Base-by-base conservation (phyloP, 2,797 vertebrate genomes). In the Podargus strigoides region DNA sequence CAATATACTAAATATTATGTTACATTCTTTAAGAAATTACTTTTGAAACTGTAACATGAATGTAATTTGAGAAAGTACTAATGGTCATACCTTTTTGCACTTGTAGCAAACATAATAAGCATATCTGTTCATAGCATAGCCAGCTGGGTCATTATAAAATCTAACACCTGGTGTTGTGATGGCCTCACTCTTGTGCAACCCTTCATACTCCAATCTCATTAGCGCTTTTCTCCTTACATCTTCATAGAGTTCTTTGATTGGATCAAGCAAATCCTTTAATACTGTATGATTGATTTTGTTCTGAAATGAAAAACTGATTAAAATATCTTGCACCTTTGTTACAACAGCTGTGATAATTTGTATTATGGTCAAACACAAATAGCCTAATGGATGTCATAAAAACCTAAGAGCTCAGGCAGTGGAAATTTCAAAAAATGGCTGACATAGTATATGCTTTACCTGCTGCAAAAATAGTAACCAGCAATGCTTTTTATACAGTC, bases 41-140 rank as follows among this genome's bases (percentile, higher is more conserved):
- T 87, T 67, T 44, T 56, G 37, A 55, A 89, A 78, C 22, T 6
- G 1, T 20, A 50, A 41, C 32, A 20, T 30, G 10, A 23, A 19
- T 49, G 73, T 36, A 12, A 75, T 52, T 79, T 53, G 46, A 24
- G 8, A 42, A 89, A 56, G n/a, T 16, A 17, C 67, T 41, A 60
- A 42, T 14, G 0, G 21, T 24, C 96, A 17, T 98, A 99, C 99
- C 99, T 99, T 99, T 97, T 99, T 99, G 98, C 99, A 99, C 96
- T 99, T 99, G 98, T 98, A 99, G 98, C 99, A 99, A 93, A 99
- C 99, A 47, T 99, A 99, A 95, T 99, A 99, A 75, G 99, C 99
- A 0, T 99, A 99, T 99, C 99, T 98, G 96, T 99, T 99, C 99
- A 99, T 99, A 76, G 99, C 99, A 49, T 99, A 99, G 96, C 99